Percentiles rank a stretch among this genome's conserved stretches.
phyloP scores from a whole-genome alignment of 2,888 invertebrate genomes.

The Platycheirus rosarum region DNA sequence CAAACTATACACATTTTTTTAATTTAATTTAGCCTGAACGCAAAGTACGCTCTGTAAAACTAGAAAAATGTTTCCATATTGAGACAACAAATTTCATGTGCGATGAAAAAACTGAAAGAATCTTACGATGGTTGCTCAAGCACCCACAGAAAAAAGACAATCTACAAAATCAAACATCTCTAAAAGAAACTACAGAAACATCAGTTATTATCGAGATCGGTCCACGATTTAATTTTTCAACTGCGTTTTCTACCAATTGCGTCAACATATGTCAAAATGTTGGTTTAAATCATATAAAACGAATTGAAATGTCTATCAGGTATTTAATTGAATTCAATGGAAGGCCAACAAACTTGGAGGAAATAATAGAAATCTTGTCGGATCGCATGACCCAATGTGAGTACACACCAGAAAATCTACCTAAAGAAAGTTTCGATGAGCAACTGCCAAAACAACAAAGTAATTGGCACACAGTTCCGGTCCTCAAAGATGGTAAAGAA shows the following conservation, averaged over 20 bases:
- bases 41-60: slow-evolving; percentile 57
- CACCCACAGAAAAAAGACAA: slow-evolving; percentile 87
- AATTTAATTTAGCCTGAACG: slow-evolving; percentile 36
- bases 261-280: slow-evolving; percentile 96
- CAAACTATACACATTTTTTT: not conserved
- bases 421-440: slow-evolving; percentile 87
- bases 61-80: slow-evolving; percentile 92
- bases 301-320: slow-evolving; percentile 92
- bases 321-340: slow-evolving; percentile 86
- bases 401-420: slow-evolving; percentile 87
- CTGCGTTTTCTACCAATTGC: slow-evolving; percentile 97
- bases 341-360: slow-evolving; percentile 35
- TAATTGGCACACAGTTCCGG: slow-evolving; percentile 91
- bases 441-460: slow-evolving; percentile 87
- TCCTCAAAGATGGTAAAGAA: slow-evolving; percentile 88
- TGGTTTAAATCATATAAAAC: slow-evolving; percentile 88
- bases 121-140: slow-evolving; percentile 90
- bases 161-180: slow-evolving; percentile 79
- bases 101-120: slow-evolving; percentile 85
- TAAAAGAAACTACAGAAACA: slow-evolving; percentile 79
- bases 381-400: slow-evolving; percentile 97
- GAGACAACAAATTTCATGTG: slow-evolving; percentile 83
- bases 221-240: slow-evolving; percentile 96
- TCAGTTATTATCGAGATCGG: slow-evolving; percentile 91
- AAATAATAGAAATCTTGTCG: slow-evolving; percentile 86